phyloP scores from a whole-genome alignment of 2,797 vertebrate species.

The Acanthiza pusilla region DNA sequence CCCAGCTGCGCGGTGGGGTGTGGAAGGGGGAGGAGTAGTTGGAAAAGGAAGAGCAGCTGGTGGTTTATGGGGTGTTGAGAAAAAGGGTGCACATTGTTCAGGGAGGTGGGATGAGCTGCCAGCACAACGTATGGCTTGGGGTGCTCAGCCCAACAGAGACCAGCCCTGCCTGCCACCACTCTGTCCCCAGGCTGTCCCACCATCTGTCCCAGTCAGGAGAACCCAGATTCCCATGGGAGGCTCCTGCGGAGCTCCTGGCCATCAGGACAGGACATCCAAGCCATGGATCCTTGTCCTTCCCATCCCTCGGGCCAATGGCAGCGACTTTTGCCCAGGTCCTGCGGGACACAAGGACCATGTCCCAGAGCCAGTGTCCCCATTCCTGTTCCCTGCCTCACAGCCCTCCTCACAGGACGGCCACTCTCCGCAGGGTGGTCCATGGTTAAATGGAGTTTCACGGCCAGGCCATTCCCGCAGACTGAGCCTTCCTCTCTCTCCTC shows the following conservation, averaged over 20 bases:
- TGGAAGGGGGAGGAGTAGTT: accelerated
- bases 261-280: accelerated
- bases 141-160: accelerated
- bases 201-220: not conserved
- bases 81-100: accelerated
- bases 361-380: accelerated
- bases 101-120: not conserved
- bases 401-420: accelerated
- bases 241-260: accelerated
- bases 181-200: not conserved
- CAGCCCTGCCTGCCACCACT: accelerated
- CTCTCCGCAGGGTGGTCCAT: accelerated
- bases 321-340: accelerated
- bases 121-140: accelerated
- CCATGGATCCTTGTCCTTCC: not conserved
- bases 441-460: accelerated
- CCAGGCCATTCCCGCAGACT: accelerated
- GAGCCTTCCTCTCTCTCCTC: not conserved
- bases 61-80: not conserved
- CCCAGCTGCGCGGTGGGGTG: accelerated
- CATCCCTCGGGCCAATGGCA: accelerated
- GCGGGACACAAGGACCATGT: accelerated
- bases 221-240: accelerated
- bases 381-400: accelerated
- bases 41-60: not conserved